Evolutionary conservation across 2,113 vertebrate genomes (phyloP), one percentile per base, ranked within the genome.

Genomic region (human): DNA sequence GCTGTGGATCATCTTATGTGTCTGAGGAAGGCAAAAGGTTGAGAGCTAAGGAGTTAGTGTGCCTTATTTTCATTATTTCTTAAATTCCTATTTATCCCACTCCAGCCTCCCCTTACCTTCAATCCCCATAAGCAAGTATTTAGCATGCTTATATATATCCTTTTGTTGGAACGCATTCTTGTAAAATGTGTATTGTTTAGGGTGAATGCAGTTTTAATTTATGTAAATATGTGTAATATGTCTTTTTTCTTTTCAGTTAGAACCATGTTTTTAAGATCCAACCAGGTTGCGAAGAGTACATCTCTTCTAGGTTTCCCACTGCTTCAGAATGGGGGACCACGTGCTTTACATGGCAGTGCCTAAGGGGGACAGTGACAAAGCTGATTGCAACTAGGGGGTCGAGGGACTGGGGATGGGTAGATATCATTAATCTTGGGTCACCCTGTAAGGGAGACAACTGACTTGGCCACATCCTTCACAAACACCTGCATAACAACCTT

Each of bases 51-150:
- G 64, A 68, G 57, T 73, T 35, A 55, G 12, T 17, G 23, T 70
- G 25, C 9, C 95, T 93, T 81, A 48, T 75, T 90, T 90, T 70
- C 35, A 43, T 80, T 52, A 72, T 96, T 78, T 86, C 30, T 84
- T 48, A 81, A 93, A 79, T 90, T 94, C 20, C 0, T 27, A 76
- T 48, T 59, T 80, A 43, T 76, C 17, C 27, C 32, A 38, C 5
- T 76, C 80, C 6, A 40, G 70, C 5, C 1, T 18, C 83, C 17
- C 17, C 18, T 11, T 23, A 48, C 27, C 18, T 30, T 11, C 30
- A 73, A 12, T 84, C 18, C 38, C 40, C 27, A 68, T 5, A 61
- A 11, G 50, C 27, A 82, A 50, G 20, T n/a, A 48, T 55, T 88
- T 73, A 68, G 32, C 89, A 20, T 27, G 20, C 66, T 93, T 85